phyloP scores from a whole-genome alignment of 2,888 invertebrate genomes.

The Latrodectus elegans region DNA sequence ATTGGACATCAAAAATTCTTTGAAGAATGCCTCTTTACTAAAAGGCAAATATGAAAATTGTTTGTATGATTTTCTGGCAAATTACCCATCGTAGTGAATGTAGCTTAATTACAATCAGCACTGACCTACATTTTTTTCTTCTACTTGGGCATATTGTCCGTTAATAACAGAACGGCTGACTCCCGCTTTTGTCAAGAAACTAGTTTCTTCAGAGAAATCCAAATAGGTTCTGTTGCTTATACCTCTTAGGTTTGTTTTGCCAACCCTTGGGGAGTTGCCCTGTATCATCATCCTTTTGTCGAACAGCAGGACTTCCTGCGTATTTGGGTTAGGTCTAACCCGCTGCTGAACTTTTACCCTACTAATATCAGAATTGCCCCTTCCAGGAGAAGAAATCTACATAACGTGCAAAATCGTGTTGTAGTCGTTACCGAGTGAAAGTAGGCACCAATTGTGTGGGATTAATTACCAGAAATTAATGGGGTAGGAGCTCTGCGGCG shows the following conservation, averaged over 20 bases:
- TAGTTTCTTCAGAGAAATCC: not conserved
- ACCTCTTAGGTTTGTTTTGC: not conserved
- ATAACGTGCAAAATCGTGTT: not conserved
- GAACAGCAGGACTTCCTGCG: conserved; percentile 4
- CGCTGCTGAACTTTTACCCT: conserved; percentile 61
- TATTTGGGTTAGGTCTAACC: conserved; percentile 53
- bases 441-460: not conserved
- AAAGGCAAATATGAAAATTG: too few species aligned
- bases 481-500: not conserved
- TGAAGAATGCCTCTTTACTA: too few species aligned
- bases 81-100: too few species aligned
- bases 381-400: not conserved
- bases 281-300: not conserved
- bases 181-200: not conserved
- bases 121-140: not conserved
- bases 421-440: not conserved
- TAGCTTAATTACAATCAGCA: not conserved
- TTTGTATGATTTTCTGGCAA: too few species aligned
- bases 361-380: conserved; percentile 35
- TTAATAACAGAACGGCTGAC: not conserved
- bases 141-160: not conserved
- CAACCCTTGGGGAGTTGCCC: not conserved
- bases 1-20: too few species aligned
- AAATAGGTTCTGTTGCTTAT: not conserved
- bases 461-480: not conserved